phyloP scores from a whole-genome alignment of 2,888 invertebrate genomes.

The Yponomeuta malinellus region DNA sequence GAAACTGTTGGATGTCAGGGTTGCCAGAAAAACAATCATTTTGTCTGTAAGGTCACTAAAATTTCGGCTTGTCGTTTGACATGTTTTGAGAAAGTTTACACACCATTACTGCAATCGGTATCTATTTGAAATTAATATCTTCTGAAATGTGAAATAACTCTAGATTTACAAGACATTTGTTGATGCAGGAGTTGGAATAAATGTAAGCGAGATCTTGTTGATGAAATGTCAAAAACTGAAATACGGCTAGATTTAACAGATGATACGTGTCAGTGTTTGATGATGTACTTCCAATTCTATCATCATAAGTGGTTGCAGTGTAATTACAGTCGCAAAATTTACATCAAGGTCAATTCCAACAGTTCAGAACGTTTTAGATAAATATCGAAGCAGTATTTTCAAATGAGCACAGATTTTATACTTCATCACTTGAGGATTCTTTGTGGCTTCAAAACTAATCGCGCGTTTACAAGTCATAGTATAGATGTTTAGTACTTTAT shows the following conservation, averaged over 20 bases:
- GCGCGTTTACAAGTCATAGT: slow-evolving; percentile 13
- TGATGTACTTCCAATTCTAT: no score
- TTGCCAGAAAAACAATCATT: not conserved
- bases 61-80: not conserved
- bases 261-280: no score
- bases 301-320: no score
- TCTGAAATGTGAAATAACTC: no score
- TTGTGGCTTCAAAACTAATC: not conserved
- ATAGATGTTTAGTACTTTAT: slow-evolving; percentile 26
- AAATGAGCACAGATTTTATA: not conserved
- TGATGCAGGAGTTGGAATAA: no score
- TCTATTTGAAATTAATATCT: not conserved
- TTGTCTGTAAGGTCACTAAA: not conserved
- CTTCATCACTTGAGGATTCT: not conserved
- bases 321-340: no score
- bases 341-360: no score
- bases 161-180: no score
- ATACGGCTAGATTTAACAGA: no score
- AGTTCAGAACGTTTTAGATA: no score
- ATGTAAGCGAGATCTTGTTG: no score
- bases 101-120: not conserved
- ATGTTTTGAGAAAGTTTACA: not conserved
- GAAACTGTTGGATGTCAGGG: not conserved
- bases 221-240: no score
- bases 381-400: not conserved